These are phyloP conservation scores for Prinia subflava DNA, from an alignment of 2,113 vertebrate species.

Conservation along the genomic window DNA sequence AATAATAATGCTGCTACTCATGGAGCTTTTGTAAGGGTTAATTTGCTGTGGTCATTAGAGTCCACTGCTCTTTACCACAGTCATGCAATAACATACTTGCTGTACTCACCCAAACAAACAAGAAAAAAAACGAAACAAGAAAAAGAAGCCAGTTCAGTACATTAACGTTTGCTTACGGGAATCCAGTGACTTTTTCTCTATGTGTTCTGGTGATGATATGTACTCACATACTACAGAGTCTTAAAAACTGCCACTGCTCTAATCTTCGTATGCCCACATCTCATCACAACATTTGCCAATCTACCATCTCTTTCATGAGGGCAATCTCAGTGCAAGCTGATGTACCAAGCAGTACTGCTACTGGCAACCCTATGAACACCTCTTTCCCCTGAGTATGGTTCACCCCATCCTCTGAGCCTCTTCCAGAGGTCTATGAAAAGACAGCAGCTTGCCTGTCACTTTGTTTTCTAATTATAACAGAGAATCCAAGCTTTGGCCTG, in stretches of 20 bases:
- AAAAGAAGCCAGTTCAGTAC: neutral
- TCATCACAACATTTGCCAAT: neutral
- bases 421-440: neutral
- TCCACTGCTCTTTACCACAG: neutral
- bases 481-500: neutral
- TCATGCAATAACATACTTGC: neutral
- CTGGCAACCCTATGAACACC: neutral
- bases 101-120: neutral
- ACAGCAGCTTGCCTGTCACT: neutral
- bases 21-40: slow-evolving; percentile 19
- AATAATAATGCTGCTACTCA: slow-evolving; percentile 15
- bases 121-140: neutral
- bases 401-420: neutral
- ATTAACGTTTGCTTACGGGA: fast-evolving
- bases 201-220: neutral
- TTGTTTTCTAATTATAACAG: neutral
- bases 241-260: neutral
- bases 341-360: neutral
- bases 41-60: slow-evolving; percentile 26
- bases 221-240: neutral
- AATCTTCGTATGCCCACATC: neutral
- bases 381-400: neutral
- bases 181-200: neutral
- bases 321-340: neutral
- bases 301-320: neutral